phyloP scores from a whole-genome alignment of 2,113 vertebrate species.

The Brienomyrus longianalis region DNA sequence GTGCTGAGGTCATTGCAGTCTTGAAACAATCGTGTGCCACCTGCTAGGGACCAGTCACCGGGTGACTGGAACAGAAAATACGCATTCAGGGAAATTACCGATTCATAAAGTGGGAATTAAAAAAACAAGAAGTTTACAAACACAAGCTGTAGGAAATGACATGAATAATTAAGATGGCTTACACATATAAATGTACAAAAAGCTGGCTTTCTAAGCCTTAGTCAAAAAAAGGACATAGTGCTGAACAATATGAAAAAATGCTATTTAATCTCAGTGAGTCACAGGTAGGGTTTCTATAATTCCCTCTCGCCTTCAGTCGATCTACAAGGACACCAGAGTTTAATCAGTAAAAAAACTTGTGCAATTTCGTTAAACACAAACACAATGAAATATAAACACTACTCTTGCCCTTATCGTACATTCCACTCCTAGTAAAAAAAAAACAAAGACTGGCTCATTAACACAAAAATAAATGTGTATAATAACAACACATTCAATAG shows the following conservation, averaged over 20 bases:
- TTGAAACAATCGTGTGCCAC: slow-evolving; percentile 4
- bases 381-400: not conserved
- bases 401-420: not conserved
- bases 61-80: not conserved
- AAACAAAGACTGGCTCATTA: not conserved
- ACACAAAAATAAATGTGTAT: not conserved
- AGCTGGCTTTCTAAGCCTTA: not conserved
- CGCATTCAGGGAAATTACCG: not conserved
- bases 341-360: not conserved
- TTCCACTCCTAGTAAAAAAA: not conserved
- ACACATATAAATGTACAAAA: not conserved
- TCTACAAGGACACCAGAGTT: not conserved
- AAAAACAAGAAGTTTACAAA: slow-evolving; percentile 11
- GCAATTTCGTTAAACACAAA: not conserved
- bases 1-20: slow-evolving; percentile 12
- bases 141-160: not conserved
- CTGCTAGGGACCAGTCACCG: slow-evolving; percentile 4
- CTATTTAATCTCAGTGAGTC: not conserved
- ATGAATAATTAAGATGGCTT: not conserved
- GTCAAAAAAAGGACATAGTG: not conserved
- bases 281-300: not conserved
- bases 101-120: slow-evolving; percentile 5
- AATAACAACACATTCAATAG: not conserved
- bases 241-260: not conserved
- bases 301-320: not conserved